Base-by-base conservation (phyloP, 2,888 invertebrate species). In the Sarcophaga caerulescens region DNA sequence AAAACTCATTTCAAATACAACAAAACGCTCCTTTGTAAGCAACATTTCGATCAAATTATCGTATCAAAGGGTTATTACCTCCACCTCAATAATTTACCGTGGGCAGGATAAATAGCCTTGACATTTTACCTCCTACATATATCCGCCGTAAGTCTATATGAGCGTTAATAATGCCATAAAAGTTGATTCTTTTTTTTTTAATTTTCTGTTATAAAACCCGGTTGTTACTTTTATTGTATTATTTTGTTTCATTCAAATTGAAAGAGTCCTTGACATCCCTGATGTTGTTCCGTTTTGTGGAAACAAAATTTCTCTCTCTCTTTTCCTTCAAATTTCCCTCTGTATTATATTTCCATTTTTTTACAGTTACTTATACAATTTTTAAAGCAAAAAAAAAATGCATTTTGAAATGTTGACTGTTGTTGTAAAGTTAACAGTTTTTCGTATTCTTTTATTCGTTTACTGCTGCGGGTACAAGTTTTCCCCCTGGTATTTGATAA, bases 401-500 rank as follows among this genome's bases (percentile, higher is more conserved):
- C 75, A 84, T 70, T 35, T 78, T 75, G 70, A 78, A 70, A 77
- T 66, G 76, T 69, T 80, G 86, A 81, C 83, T 52, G 52, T 52
- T 52, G 52, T 14, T 86, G 84, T 84, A 70, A 83, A 84, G 74
- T 84, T 86, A 73, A 84, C 75, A 78, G 70, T 85, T 74, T 57
- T 17, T 52, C 17, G 5, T 14, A 52, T 69, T 35, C 59, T 47
- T n/a, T 52, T 52, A 52, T 52, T 52, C 52, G 3, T 69, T 19
- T 19, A 52, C 17, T 66, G 17, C 62, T 71, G 14, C 35, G 35
- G 35, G 35, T 60, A 77, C 71, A 68, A 75, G 62, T 68, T 80
- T 69, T 63, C 74, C 45, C 82, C 5, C 62, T 65, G 80, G 84
- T 83, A 84, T 87, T 87, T 85, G 80, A 66, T 77, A 87, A 87